Conservation (phyloP, 1,140 invertebrate species). For the Mizuhopecten yessoensis region DNA sequence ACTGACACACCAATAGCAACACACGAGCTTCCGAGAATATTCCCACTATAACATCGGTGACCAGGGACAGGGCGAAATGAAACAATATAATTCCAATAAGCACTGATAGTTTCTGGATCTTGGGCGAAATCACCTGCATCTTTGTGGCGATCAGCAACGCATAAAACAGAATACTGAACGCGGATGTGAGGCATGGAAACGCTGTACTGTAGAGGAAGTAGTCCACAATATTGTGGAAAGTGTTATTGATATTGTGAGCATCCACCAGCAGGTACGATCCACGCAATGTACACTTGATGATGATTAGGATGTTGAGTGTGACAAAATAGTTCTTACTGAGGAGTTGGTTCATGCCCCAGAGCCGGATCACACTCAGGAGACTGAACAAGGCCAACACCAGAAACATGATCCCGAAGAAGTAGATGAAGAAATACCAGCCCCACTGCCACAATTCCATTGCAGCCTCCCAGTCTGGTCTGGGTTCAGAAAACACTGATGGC, state of each 20-base stretch:
- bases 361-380: conserved; percentile 83
- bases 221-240: conserved; percentile 90
- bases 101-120: conserved; percentile 88
- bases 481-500: conserved; percentile 50
- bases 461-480: conserved; percentile 53
- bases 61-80: conserved; percentile 90
- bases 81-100: conserved; percentile 90
- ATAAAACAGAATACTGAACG: conserved; percentile 92
- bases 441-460: conserved; percentile 85
- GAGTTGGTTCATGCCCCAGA: conserved; percentile 74
- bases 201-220: conserved; percentile 87
- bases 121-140: conserved; percentile 77
- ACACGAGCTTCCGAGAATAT: conserved; percentile 61
- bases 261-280: conserved; percentile 95
- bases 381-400: conserved; percentile 91
- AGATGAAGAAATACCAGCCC: conserved; percentile 95
- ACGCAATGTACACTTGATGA: conserved; percentile 90
- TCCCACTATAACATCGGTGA: conserved; percentile 89
- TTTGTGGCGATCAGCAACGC: conserved; percentile 90
- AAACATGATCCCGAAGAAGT: conserved; percentile 92
- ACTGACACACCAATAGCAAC: conserved; percentile 80
- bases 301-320: conserved; percentile 91
- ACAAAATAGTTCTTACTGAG: conserved; percentile 89
- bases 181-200: conserved; percentile 90
- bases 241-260: conserved; percentile 92